Evolutionary conservation across 2,797 vertebrate species (phyloP), one percentile per base, ranked within the genome.

Genomic region (Rachycentron canadum): DNA sequence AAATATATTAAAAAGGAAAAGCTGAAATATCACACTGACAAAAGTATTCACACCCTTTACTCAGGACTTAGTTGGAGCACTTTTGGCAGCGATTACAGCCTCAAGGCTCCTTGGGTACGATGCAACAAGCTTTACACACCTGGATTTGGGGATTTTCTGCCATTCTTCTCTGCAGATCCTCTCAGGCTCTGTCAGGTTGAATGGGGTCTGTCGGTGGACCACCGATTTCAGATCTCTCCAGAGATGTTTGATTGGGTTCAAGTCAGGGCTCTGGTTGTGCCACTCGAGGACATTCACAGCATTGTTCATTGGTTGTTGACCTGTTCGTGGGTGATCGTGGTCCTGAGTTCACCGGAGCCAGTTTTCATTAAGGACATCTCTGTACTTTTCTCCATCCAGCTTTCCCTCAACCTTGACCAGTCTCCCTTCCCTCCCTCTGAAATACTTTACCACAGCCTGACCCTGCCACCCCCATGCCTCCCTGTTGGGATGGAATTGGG

Each of bases 31-130:
- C 43, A 21, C 19, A 21, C 2, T 9, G 41, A 45, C 41, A 45
- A 8, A 45, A 19, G 43, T 47, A 47, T 47, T 47, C 41, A 43
- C 6, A 47, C 1, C 43, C 43, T 21, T 47, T 21, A 47, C 43
- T 40, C 10, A 40, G 12, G 11, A 47, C 43, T n/a, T 23, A 0
- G 34, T 36, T 57, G 67, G 60, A 28, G 32, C 61, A 45, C 41
- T 69, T 79, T 69, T 62, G 26, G 38, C 38, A 68, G 56, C 14
- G 3, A 56, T 70, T 49, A 45, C 77, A 59, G 47, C 53, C 45
- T 65, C 50, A 2, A 1, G n/a, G 12, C n/a, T 12, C 5, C 11
- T 5, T 50, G 23, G 23, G 13, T 50, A 14, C 23, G 5, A 50
- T 2, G 4, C 23, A 4, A 26, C 49, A 14, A 52, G 23, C 47